A percentile compares a stretch with the other conserved stretches of the same genome.
phyloP scores from a whole-genome alignment of 1,140 invertebrate species.

The Drosophila elegans region DNA sequence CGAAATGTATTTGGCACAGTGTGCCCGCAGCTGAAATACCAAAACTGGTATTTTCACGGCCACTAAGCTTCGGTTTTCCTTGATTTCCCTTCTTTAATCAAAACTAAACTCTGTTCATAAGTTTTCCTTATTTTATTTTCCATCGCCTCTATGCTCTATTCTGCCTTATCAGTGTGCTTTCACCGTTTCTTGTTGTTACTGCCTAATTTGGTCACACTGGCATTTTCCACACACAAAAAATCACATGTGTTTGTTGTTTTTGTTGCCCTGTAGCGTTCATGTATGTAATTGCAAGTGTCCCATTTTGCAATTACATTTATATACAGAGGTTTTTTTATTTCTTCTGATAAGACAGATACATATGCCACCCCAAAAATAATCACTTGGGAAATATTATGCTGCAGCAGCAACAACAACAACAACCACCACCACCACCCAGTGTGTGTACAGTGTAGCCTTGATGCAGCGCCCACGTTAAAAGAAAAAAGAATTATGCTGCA shows the following conservation, averaged over 20 bases:
- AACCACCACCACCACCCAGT: conserved; percentile 9
- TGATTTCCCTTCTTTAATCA: background rate
- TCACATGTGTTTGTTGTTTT: conserved; percentile 73
- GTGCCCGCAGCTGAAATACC: conserved; percentile 60
- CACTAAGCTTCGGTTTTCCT: background rate
- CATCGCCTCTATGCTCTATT: background rate
- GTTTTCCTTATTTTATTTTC: background rate
- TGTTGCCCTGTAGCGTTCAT: conserved; percentile 20
- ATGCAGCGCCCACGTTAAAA: conserved; percentile 42
- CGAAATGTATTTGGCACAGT: conserved; percentile 79
- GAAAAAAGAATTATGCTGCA: conserved; percentile 38
- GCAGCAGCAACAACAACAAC: conserved; percentile 14
- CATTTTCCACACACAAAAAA: conserved; percentile 33
- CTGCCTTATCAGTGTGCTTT: too few species aligned
- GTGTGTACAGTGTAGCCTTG: conserved; percentile 31
- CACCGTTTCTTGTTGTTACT: conserved; percentile 5
- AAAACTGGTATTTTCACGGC: conserved; percentile 33
- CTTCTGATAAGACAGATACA: conserved; percentile 27
- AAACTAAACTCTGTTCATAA: background rate
- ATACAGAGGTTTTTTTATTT: background rate
- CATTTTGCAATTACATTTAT: conserved; percentile 20
- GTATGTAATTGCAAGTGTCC: conserved; percentile 47
- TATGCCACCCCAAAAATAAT: conserved; percentile 11
- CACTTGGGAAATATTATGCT: background rate
- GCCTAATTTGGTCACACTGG: conserved; percentile 55